These are phyloP conservation scores for Protodeltote pygarga DNA, from an alignment of 2,888 invertebrate genomes.

Conservation along the genomic window DNA sequence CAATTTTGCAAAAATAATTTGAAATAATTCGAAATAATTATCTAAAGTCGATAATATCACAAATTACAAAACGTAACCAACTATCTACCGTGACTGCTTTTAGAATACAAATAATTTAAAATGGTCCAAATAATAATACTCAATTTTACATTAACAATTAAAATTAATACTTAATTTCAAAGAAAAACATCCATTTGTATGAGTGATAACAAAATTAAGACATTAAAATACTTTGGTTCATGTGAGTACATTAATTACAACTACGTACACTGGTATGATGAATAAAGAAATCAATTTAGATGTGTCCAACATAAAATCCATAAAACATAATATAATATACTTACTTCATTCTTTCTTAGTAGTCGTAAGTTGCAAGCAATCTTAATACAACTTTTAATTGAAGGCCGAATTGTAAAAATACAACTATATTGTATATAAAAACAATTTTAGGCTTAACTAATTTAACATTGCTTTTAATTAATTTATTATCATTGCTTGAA, in stretches of 20 bases:
- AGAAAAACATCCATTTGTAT: constrained; percentile 59
- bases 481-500: no score
- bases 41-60: constrained; percentile 50
- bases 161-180: constrained; percentile 60
- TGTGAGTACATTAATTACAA: constrained; percentile 61
- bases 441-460: no score
- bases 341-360: no score
- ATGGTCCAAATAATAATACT: constrained; percentile 76
- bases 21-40: constrained; percentile 49
- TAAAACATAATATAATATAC: no score
- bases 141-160: constrained; percentile 61
- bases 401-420: no score
- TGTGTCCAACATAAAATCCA: constrained; percentile 46
- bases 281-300: constrained; percentile 28
- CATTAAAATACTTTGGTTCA: constrained; percentile 77
- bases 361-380: no score
- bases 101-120: constrained; percentile 55
- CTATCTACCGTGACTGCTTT: constrained; percentile 29
- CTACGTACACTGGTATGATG: constrained; percentile 48
- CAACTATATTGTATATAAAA: no score
- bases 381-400: no score
- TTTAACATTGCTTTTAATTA: no score
- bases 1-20: constrained; percentile 38
- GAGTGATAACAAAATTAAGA: constrained; percentile 67
- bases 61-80: constrained; percentile 45